A percentile compares a stretch with the other conserved stretches of the same genome.
Conservation (phyloP, 2,888 invertebrate genomes). For the Chaetogeoica ovagalla region DNA sequence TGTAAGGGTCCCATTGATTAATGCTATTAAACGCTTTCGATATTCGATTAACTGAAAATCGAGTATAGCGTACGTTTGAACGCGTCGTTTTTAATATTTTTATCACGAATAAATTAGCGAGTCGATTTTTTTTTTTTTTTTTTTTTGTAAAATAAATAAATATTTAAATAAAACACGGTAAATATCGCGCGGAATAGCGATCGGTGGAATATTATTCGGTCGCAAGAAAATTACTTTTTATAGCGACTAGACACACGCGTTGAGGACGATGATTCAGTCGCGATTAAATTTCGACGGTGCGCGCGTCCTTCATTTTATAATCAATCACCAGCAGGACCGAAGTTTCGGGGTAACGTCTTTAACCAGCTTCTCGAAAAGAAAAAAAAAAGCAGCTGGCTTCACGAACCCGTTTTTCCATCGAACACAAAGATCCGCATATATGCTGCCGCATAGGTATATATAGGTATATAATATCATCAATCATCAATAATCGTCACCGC, state of each 20-base stretch:
- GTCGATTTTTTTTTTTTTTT: too few species aligned
- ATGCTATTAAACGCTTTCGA: too few species aligned
- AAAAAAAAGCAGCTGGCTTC: slow-evolving; percentile 21
- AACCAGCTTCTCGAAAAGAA: slow-evolving; percentile 1
- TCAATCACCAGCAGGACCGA: slow-evolving; percentile 36
- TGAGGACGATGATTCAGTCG: neutral
- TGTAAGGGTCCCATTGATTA: too few species aligned
- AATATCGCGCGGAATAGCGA: neutral
- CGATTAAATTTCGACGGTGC: slow-evolving; percentile 7
- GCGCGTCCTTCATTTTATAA: slow-evolving; percentile 15
- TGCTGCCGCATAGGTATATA: too few species aligned
- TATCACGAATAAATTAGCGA: too few species aligned
- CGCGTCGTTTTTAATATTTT: too few species aligned
- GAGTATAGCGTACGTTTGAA: too few species aligned
- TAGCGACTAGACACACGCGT: too few species aligned
- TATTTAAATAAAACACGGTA: too few species aligned
- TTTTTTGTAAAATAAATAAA: too few species aligned
- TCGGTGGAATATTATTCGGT: neutral
- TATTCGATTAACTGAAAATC: too few species aligned
- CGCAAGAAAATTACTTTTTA: neutral
- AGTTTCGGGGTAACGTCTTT: slow-evolving; percentile 24
- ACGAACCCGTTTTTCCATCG: slow-evolving; percentile 31
- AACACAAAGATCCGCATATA: neutral
- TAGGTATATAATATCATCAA: neutral
- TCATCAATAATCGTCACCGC: slow-evolving; percentile 40